Evolutionary conservation across 1,140 invertebrate genomes (phyloP).

Genomic region (Heliothis virescens): DNA sequence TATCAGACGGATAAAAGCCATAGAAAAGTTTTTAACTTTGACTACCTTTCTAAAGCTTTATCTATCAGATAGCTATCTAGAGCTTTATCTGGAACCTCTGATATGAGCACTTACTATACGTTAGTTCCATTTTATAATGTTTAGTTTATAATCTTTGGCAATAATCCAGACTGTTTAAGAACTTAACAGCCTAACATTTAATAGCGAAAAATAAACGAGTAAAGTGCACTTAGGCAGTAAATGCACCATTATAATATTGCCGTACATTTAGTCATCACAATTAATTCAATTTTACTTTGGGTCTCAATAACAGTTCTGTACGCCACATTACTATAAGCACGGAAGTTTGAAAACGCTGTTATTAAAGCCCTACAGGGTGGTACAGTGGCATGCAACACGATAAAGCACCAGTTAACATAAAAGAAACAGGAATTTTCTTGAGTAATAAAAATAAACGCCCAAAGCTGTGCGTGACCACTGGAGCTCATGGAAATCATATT

Average conservation of each 20-base stretch:
- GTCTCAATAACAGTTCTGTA: background rate
- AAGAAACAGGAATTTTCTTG: constrained; percentile 76
- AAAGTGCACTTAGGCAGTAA: no score
- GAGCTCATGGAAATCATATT: constrained; percentile 75
- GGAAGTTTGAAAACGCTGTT: constrained; percentile 51
- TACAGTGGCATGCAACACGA: constrained; percentile 77
- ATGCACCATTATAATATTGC: background rate
- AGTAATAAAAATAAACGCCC: constrained; percentile 76
- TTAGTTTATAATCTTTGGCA: no score
- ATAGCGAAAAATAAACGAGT: no score
- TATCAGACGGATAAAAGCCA: no score
- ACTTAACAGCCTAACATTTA: no score
- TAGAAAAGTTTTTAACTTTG: no score
- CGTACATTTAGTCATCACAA: background rate
- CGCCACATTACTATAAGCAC: constrained; percentile 23
- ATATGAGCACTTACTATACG: no score
- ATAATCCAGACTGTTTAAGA: no score
- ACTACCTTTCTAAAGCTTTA: no score
- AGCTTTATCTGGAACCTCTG: no score
- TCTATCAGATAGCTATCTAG: no score
- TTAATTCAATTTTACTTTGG: background rate
- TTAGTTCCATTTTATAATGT: no score
- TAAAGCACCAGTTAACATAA: constrained; percentile 81
- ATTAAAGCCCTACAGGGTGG: constrained; percentile 62
- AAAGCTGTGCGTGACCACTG: constrained; percentile 77